Percentiles rank a stretch among this genome's conserved stretches.
Conservation (phyloP, 2,888 invertebrate species). For the Drosophila maculinotata region DNA sequence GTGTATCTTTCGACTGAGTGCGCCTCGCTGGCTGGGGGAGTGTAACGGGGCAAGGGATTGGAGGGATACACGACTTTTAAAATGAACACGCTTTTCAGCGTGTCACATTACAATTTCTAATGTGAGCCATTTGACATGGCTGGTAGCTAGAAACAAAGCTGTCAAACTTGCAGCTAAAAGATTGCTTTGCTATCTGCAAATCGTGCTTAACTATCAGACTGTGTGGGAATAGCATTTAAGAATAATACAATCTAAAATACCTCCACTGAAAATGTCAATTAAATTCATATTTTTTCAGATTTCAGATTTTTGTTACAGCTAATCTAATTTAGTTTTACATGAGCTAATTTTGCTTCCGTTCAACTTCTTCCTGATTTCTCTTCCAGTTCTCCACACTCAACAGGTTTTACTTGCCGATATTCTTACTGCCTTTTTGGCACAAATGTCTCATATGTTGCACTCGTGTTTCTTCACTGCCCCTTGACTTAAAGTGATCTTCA, state of each 20-base stretch:
- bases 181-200: constrained; percentile 23
- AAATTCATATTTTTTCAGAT: not conserved
- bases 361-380: constrained; percentile 28
- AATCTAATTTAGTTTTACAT: not conserved
- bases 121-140: constrained; percentile 63
- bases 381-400: constrained; percentile 15
- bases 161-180: constrained; percentile 46
- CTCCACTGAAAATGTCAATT: not conserved
- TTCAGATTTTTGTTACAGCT: too few relatives aligned
- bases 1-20: constrained; percentile 46
- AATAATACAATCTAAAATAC: not conserved
- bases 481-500: constrained; percentile 20
- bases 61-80: constrained; percentile 61
- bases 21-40: constrained; percentile 15
- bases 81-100: constrained; percentile 74
- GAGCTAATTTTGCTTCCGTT: constrained; percentile 20
- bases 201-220: constrained; percentile 16
- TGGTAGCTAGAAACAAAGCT: constrained; percentile 55
- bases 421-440: constrained; percentile 14
- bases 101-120: constrained; percentile 80
- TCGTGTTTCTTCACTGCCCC: not conserved
- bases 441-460: not conserved
- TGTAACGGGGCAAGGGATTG: not conserved
- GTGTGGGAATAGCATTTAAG: not conserved
- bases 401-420: constrained; percentile 27